Conservation (phyloP, 2,113 vertebrate species). For the Larimichthys crocea region DNA sequence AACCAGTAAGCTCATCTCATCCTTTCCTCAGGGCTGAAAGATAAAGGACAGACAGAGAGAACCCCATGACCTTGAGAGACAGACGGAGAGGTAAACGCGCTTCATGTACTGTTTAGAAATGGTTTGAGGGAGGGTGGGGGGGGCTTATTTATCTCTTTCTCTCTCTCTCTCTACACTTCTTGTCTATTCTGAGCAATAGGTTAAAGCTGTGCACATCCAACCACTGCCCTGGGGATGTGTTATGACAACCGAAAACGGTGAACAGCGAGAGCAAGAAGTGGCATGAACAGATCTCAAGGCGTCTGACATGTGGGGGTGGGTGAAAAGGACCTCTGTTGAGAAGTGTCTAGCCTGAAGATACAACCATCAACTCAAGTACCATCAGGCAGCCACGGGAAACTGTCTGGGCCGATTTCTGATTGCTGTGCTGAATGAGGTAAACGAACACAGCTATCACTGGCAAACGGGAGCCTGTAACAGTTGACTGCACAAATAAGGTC, state of each 20-base stretch:
- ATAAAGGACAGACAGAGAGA: constrained; percentile 78
- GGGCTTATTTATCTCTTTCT: constrained; percentile 29
- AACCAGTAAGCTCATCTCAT: constrained; percentile 80
- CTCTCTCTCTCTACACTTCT: background rate
- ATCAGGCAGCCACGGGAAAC: constrained; percentile 63
- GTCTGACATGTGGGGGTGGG: constrained; percentile 76
- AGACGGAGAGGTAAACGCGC: constrained; percentile 46
- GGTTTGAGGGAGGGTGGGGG: constrained; percentile 19
- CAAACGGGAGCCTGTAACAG: constrained; percentile 54
- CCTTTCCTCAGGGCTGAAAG: constrained; percentile 81
- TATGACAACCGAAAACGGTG: constrained; percentile 83
- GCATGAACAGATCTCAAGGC: constrained; percentile 81
- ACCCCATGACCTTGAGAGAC: constrained; percentile 74
- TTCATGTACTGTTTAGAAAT: constrained; percentile 41
- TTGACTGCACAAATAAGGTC: constrained; percentile 42
- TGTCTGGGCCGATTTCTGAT: constrained; percentile 65
- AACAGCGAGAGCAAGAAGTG: constrained; percentile 82
- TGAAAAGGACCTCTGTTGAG: constrained; percentile 80
- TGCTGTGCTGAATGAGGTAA: constrained; percentile 64
- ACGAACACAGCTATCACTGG: constrained; percentile 66
- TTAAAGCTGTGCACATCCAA: constrained; percentile 63
- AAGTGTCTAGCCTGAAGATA: constrained; percentile 82
- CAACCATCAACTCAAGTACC: constrained; percentile 80
- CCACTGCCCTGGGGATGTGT: constrained; percentile 77
- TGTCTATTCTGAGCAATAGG: constrained; percentile 50